These are phyloP conservation scores for Phoxinus phoxinus DNA, from an alignment of 2,113 vertebrate species.

Conservation along the genomic window DNA sequence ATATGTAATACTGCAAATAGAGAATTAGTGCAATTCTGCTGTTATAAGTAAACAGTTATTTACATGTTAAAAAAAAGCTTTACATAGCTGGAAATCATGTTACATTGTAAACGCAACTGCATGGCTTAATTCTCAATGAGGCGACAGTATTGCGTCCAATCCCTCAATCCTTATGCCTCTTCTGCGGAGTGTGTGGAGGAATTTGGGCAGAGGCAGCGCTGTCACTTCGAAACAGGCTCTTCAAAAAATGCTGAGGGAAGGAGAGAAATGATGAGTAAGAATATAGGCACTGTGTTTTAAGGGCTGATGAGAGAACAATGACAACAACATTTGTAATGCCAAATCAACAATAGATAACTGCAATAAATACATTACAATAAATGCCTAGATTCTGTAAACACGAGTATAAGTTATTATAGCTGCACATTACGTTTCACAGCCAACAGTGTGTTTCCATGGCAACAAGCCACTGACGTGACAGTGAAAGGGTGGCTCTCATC, in stretches of 20 bases:
- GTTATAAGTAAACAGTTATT: neutral
- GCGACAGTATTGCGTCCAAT: neutral
- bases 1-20: neutral
- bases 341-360: neutral
- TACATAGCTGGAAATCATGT: neutral
- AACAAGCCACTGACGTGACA: conserved; percentile 95
- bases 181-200: neutral
- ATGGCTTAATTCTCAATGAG: neutral
- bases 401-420: neutral
- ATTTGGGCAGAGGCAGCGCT: neutral
- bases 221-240: conserved; percentile 73
- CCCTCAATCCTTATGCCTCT: neutral
- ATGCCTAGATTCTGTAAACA: neutral
- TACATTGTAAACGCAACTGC: neutral
- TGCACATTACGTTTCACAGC: conserved; percentile 90
- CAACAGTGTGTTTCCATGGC: conserved; percentile 96
- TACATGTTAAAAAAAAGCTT: neutral
- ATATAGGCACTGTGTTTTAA: neutral
- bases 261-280: conserved; percentile 33
- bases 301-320: neutral
- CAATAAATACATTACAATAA: neutral
- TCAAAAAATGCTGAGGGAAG: conserved; percentile 75
- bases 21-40: neutral
- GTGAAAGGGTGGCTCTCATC: conserved; percentile 87
- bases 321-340: neutral